Percentiles rank a stretch among this genome's conserved stretches.
phyloP scores from a whole-genome alignment of 2,797 vertebrate genomes.

The Lerista edwardsae region DNA sequence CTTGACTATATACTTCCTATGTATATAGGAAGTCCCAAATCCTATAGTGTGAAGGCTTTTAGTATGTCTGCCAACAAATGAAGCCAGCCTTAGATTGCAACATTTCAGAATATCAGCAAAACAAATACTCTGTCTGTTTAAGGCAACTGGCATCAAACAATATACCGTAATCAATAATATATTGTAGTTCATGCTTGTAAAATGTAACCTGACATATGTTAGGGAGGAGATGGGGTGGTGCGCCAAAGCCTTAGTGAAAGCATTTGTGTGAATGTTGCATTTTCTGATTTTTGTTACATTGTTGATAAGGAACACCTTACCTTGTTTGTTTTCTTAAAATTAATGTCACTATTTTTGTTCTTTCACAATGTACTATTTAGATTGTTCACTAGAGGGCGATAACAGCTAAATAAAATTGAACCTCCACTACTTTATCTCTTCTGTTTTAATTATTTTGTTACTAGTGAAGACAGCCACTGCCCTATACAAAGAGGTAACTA shows the following conservation, averaged over 20 bases:
- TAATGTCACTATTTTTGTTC: neutral
- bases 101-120: neutral
- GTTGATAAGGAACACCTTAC: neutral
- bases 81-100: neutral
- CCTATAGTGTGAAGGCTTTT: neutral
- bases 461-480: neutral
- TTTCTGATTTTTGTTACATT: neutral
- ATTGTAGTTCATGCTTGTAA: neutral
- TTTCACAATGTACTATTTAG: neutral
- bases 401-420: neutral
- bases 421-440: neutral
- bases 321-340: neutral
- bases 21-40: neutral
- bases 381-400: slow-evolving; percentile 25
- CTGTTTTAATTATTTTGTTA: neutral
- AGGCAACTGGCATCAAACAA: neutral
- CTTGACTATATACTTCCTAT: neutral
- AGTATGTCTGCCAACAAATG: neutral
- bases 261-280: neutral
- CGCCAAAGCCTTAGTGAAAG: neutral
- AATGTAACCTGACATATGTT: neutral
- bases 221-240: neutral
- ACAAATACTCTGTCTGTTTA: too few relatives aligned
- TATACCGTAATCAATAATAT: neutral
- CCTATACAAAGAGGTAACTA: neutral